Conservation (phyloP, 23 tunicate genomes). For the Phallusia fumigata region DNA sequence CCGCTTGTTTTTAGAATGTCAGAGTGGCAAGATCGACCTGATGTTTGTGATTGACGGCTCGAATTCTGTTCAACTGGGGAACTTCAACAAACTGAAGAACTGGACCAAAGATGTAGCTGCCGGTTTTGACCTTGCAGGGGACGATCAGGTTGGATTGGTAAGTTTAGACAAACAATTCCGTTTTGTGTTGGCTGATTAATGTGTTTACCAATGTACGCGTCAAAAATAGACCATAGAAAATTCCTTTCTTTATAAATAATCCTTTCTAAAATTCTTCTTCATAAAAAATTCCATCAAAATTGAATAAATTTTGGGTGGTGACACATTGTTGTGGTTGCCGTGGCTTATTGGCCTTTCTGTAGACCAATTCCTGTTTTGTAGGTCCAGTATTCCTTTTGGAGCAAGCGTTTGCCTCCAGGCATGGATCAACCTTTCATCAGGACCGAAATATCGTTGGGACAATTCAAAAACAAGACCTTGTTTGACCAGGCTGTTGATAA, state of each 20-base stretch:
- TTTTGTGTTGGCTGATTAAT: no score
- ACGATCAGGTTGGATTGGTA: conserved; percentile 35
- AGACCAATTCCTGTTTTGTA: neutral
- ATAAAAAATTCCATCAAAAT: no score
- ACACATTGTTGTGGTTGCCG: no score
- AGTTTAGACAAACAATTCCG: neutral
- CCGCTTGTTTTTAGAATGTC: conserved; percentile 17
- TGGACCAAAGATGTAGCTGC: conserved; percentile 35
- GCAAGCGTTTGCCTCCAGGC: conserved; percentile 8
- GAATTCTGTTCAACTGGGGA: conserved; percentile 26
- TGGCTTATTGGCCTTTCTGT: no score
- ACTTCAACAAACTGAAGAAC: conserved; percentile 32
- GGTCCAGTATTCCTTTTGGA: conserved; percentile 85
- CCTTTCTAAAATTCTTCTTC: no score
- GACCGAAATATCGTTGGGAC: conserved; percentile 68
- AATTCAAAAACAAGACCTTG: conserved; percentile 34
- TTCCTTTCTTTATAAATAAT: no score
- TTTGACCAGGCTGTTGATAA: conserved; percentile 54
- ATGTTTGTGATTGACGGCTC: conserved; percentile 66
- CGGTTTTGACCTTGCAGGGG: conserved; percentile 38
- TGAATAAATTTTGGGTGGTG: no score
- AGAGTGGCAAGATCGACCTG: conserved; percentile 33
- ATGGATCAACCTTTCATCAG: conserved; percentile 31
- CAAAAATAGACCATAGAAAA: no score
- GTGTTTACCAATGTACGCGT: no score